Evolutionary conservation across 2,888 invertebrate genomes (phyloP), one percentile per base, ranked within the genome.

Genomic region (Fabriciana adippe): DNA sequence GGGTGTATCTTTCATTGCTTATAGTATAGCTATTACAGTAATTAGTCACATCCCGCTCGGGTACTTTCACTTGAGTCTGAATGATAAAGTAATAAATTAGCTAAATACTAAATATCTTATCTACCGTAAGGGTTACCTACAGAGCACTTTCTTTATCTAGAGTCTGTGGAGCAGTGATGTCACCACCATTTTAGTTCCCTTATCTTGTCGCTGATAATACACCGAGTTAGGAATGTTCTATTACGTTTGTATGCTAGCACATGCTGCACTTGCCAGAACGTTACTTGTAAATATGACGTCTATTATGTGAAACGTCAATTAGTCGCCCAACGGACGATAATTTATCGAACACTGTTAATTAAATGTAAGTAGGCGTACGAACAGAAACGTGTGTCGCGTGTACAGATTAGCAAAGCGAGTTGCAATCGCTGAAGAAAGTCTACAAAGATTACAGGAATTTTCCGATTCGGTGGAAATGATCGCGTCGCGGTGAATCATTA

Each of bases 391-490:
- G 79, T 80, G 79, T 85, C 81, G 87, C 85, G 83, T 86, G 87
- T 80, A 66, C 69, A 72, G 71, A 79, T 75, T 76, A 78, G 79
- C 78, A 79, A 76, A 75, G 78, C 78, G 79, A 78, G 80, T 81
- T 79, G 76, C 78, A 83, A 79, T 81, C 81, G 78, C 79, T 81
- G 82, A 90, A 89, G 91, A 92, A 92, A 92, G 89, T 90, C 81
- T 83, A 78, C 74, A 76, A 77, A 81, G 86, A 87, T 89, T 85
- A 88, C 88, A 91, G 89, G 91, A 92, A 92, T 92, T 92, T 92
- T 92, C 92, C 92, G 87, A 87, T 78, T 88, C 84, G 89, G 80
- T 91, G 88, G 86, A 88, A 90, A 86, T 83, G 84, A 87, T 89
- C 87, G 87, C 88, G 87, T 82, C 85, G 83, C 81, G 79, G 80